A percentile compares a stretch with the other conserved stretches of the same genome.
Evolutionary conservation across 2,888 invertebrate genomes (phyloP).

Genomic region (Lochmaea crataegi): DNA sequence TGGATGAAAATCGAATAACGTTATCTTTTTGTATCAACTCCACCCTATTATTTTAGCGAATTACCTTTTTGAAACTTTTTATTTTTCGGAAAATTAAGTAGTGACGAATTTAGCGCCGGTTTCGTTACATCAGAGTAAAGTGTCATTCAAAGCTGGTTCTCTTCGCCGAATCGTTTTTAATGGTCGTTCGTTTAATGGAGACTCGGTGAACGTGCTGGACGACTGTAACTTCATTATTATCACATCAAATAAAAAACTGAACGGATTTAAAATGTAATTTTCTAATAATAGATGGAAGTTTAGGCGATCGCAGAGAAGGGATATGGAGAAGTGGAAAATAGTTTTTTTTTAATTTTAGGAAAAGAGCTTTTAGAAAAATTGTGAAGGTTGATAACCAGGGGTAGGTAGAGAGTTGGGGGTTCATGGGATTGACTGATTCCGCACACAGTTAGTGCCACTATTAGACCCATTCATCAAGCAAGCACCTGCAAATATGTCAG

Average conservation of each 20-base stretch:
- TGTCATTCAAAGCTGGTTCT: constrained; percentile 18
- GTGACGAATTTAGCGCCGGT: constrained; percentile 14
- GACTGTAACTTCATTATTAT: constrained; percentile 17
- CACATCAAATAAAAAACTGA: constrained; percentile 7
- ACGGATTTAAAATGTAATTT: constrained; percentile 2
- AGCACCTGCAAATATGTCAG: not conserved
- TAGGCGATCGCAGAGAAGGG: no score
- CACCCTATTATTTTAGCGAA: not conserved
- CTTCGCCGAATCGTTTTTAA: not conserved
- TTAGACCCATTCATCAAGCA: not conserved
- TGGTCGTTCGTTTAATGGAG: not conserved
- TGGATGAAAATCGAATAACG: not conserved
- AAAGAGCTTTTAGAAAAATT: no score
- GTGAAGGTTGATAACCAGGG: no score
- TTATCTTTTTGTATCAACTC: not conserved
- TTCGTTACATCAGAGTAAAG: constrained; percentile 12
- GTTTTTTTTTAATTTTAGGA: no score
- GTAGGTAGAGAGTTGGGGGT: no score
- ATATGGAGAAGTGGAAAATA: no score
- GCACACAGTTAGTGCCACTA: not conserved
- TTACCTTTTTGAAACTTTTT: constrained; percentile 13
- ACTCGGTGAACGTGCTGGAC: not conserved
- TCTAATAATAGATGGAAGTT: no score
- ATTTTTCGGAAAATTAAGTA: constrained; percentile 15
- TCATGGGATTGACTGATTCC: not conserved